Evolutionary conservation across 2,113 vertebrate species (phyloP).

Genomic region (Gnathonemus echidnorhynchus): DNA sequence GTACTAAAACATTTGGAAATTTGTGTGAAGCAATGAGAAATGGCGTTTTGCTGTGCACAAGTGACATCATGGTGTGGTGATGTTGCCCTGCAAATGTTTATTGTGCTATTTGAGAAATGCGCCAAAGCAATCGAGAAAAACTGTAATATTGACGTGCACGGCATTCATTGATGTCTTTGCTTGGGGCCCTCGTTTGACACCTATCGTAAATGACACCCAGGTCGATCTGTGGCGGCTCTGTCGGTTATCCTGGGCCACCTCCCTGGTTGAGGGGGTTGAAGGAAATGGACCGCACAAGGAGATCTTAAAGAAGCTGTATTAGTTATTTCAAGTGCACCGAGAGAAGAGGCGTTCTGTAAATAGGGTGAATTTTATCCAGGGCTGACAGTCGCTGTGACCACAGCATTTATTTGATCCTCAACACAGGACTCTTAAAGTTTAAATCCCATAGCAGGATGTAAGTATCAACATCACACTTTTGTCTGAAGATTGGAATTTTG

Average conservation of each 20-base stretch:
- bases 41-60: no score
- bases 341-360: neutral
- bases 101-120: no score
- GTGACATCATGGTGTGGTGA: no score
- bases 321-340: neutral
- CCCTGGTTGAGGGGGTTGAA: neutral
- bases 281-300: neutral
- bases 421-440: neutral
- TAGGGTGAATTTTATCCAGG: neutral
- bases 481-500: neutral
- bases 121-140: no score
- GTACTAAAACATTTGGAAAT: no score
- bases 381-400: neutral
- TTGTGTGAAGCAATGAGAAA: no score
- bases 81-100: no score
- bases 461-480: neutral
- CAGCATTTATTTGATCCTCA: slow-evolving; percentile 5
- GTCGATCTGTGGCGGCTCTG: neutral
- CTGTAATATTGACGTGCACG: neutral
- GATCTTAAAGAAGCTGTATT: neutral
- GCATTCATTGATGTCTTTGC: neutral
- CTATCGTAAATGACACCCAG: neutral
- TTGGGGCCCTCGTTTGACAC: neutral
- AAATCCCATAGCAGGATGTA: neutral
- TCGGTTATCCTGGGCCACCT: neutral